phyloP scores from a whole-genome alignment of 1,140 invertebrate species.

The Drosophila lacertosa region DNA sequence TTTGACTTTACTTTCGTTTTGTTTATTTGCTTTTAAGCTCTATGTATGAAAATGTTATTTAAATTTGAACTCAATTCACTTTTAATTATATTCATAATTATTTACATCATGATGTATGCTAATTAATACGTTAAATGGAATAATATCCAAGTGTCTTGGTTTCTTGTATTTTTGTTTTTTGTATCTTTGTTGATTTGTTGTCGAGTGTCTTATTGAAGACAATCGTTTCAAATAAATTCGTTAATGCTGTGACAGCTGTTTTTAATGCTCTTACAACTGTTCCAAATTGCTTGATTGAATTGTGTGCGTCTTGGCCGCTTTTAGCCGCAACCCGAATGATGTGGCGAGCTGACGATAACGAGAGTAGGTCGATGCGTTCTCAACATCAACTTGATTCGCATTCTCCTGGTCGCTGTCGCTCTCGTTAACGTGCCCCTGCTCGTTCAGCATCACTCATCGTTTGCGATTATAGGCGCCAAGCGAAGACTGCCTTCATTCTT shows the following conservation, averaged over 20 bases:
- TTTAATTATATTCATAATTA: conserved; percentile 75
- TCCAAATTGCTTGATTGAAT: conserved; percentile 31
- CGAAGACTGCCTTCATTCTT: conserved; percentile 81
- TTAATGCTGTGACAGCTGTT: conserved; percentile 37
- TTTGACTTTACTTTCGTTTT: conserved; percentile 1
- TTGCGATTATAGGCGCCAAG: conserved; percentile 81
- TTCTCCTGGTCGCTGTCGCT: conserved; percentile 30
- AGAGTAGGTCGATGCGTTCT: not conserved
- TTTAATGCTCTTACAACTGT: conserved; percentile 1
- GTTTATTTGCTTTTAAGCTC: conserved; percentile 26
- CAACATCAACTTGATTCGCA: not conserved
- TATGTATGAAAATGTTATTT: conserved; percentile 67
- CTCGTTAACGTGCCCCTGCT: conserved; percentile 55
- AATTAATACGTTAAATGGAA: conserved; percentile 61
- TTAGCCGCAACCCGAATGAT: conserved; percentile 60
- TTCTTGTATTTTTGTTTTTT: conserved; percentile 36
- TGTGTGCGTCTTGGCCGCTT: conserved; percentile 68
- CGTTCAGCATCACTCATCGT: conserved; percentile 65
- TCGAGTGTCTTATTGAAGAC: conserved; percentile 17
- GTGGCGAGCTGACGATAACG: conserved; percentile 35
- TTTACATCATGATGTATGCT: conserved; percentile 68
- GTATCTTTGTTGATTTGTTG: conserved; percentile 3
- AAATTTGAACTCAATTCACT: conserved; percentile 75
- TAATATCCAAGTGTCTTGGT: conserved; percentile 36
- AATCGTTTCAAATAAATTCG: conserved; percentile 65